phyloP scores from a whole-genome alignment of 2,113 vertebrate species.

The Gorsachius goisagi region DNA sequence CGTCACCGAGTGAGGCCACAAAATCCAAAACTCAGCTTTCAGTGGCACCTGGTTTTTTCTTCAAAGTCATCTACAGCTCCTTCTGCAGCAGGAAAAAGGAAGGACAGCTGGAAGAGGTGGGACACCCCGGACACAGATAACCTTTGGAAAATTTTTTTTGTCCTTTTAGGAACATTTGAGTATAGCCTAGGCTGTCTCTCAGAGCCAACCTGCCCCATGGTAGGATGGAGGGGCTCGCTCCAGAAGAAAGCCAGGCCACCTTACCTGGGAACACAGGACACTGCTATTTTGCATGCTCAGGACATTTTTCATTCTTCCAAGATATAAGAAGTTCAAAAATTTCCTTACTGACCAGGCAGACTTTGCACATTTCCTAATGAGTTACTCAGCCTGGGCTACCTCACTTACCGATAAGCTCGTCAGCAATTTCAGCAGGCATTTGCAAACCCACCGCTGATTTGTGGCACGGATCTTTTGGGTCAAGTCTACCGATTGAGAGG shows the following conservation, averaged over 20 bases:
- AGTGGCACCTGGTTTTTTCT: not conserved
- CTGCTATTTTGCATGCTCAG: not conserved
- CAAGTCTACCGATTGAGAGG: not conserved
- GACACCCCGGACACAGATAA: not conserved
- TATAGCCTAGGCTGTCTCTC: not conserved
- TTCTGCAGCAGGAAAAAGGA: not conserved
- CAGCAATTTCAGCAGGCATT: not conserved
- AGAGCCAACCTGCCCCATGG: not conserved
- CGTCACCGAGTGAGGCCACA: not conserved
- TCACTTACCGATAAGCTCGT: not conserved
- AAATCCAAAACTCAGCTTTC: not conserved
- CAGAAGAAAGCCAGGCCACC: not conserved
- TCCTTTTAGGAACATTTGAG: not conserved
- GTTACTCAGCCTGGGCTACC: not conserved
- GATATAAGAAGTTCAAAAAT: not conserved
- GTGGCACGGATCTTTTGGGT: not conserved
- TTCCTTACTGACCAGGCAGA: not conserved
- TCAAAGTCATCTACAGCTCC: not conserved
- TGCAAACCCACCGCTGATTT: not conserved
- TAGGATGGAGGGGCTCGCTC: rapidly evolving
- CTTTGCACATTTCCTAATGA: not conserved
- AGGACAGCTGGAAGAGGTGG: not conserved
- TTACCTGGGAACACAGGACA: not conserved
- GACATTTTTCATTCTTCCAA: not conserved
- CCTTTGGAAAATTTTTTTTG: not conserved